These are phyloP conservation scores for Orthonevra nobilis DNA, from an alignment of 2,888 invertebrate genomes.

Conservation along the genomic window DNA sequence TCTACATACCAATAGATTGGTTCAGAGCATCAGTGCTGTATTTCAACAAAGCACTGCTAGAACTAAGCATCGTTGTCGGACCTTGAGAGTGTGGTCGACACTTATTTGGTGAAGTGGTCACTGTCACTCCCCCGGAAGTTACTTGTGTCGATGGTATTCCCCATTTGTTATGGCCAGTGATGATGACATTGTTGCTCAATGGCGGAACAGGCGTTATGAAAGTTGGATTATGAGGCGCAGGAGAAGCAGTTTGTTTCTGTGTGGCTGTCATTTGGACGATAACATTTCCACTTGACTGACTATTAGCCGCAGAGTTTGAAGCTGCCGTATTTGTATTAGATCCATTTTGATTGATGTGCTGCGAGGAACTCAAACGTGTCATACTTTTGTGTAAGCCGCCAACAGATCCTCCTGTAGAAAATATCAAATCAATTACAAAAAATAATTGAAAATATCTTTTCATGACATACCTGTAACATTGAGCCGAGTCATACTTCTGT, in stretches of 20 bases:
- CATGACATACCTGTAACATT: constrained; percentile 85
- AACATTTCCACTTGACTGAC: constrained; percentile 73
- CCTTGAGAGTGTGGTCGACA: constrained; percentile 82
- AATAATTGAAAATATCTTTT: too few species aligned
- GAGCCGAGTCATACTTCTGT: constrained; percentile 89
- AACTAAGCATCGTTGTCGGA: constrained; percentile 80
- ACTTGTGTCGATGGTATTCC: constrained; percentile 80
- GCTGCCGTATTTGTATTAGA: constrained; percentile 73
- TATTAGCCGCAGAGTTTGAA: constrained; percentile 43
- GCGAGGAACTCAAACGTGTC: constrained; percentile 89
- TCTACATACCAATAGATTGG: constrained; percentile 77
- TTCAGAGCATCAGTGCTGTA: constrained; percentile 80
- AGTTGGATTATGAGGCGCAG: constrained; percentile 74
- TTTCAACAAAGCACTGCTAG: constrained; percentile 78
- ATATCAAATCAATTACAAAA: too few species aligned
- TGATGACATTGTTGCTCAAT: constrained; percentile 81
- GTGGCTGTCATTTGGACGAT: constrained; percentile 77
- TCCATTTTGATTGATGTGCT: constrained; percentile 86
- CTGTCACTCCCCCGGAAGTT: constrained; percentile 83
- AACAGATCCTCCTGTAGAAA: constrained; percentile 85
- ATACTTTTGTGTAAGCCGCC: constrained; percentile 91
- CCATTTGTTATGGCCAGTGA: constrained; percentile 82
- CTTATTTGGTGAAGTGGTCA: constrained; percentile 82
- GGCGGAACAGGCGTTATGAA: constrained; percentile 80
- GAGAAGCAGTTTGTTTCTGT: constrained; percentile 68